Evolutionary conservation across 2,888 invertebrate species (phyloP), one percentile per base, ranked within the genome.

Genomic region (Suillia variegata): DNA sequence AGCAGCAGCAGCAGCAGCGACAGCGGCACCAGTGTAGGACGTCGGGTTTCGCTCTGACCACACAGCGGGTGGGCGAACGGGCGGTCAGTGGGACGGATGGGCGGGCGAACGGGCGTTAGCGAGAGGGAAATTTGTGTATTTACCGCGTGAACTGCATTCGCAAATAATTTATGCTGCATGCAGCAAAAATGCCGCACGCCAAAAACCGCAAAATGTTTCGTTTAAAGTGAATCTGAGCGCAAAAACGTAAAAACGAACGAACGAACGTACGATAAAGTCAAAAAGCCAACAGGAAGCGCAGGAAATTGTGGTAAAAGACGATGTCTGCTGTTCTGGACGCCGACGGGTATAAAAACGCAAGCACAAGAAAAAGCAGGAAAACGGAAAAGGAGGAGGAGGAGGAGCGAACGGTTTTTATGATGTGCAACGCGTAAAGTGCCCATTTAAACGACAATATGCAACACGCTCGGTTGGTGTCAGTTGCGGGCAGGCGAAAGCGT

Each of bases 401-500:
- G 50, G 15, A 38, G 24, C 24, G 51, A 42, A 49, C 26, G 24
- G 31, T 48, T 59, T 56, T 59, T 59, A 56, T 59, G 52, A 61
- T 60, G 67, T 67, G 66, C 63, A 62, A 59, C 62, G 63, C 64
- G 52, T 24, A 21, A 47, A 57, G 50, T 61, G 56, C 54, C n/a
- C 51, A 58, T 51, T 63, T 54, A 53, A 49, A 21, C 48, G 58
- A 61, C 60, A 63, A 54, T 62, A 62, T 62, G 60, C 55, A 33
- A 47, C 58, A 52, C 20, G 66, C 21, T n/a, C 12, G 21, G 38
- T 21, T 63, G 57, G 67, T 63, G 67, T 64, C 74, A 65, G 74
- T 67, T 71, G 71, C 66, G 73, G 70, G 17, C 38, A 38, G 42
- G 24, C 26, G 59, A 22, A 54, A 21, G 47, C 42, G 12, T 31